A percentile compares a stretch with the other conserved stretches of the same genome.
Evolutionary conservation across 2,113 vertebrate genomes (phyloP).

Genomic region (Vimba vimba): DNA sequence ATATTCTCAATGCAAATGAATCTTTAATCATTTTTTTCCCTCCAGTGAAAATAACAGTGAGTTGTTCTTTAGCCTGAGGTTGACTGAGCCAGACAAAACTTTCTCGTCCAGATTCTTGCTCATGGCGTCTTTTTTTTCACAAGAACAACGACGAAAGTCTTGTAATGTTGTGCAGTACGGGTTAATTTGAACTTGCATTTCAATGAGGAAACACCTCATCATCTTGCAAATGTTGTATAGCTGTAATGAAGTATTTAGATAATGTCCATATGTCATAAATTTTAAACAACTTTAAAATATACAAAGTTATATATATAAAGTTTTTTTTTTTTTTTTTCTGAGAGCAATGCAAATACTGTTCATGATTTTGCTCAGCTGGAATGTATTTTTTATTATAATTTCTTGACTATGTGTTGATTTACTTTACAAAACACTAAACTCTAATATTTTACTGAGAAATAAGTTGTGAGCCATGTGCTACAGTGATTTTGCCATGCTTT

Average conservation of each 20-base stretch:
- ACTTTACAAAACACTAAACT: neutral
- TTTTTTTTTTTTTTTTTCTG: neutral
- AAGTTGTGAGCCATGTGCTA: neutral
- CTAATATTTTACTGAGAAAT: neutral
- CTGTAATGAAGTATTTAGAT: neutral
- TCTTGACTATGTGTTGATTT: neutral
- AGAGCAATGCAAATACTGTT: neutral
- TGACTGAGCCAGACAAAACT: neutral
- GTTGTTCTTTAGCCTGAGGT: slow-evolving; percentile 11
- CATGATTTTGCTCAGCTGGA: neutral
- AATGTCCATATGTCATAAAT: neutral
- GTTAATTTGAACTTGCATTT: neutral
- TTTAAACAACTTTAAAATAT: neutral
- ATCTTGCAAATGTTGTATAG: neutral
- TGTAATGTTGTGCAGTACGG: neutral
- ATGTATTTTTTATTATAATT: neutral
- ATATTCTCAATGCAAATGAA: slow-evolving; percentile 53
- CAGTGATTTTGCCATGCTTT: neutral
- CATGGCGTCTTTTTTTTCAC: neutral
- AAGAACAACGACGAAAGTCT: neutral
- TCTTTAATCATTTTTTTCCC: slow-evolving; percentile 46
- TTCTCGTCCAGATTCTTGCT: neutral
- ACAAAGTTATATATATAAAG: too few relatives aligned
- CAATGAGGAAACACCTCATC: neutral
- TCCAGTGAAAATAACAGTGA: neutral